Evolutionary conservation across 2,797 vertebrate genomes (phyloP).

Genomic region (Parambassis ranga): DNA sequence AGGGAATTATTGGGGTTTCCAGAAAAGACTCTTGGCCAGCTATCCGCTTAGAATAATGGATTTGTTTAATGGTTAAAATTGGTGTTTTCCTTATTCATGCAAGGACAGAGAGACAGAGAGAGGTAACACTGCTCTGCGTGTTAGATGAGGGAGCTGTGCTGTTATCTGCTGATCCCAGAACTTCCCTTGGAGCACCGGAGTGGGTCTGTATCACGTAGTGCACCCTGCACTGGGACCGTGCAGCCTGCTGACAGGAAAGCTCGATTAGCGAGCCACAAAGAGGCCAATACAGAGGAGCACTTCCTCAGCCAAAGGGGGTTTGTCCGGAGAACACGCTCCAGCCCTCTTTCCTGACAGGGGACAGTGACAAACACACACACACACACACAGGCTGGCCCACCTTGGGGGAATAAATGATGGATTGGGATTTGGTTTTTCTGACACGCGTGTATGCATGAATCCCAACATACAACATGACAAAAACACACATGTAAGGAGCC

Average conservation of each 20-base stretch:
- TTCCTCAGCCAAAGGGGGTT: constrained; percentile 81
- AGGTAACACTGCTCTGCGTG: constrained; percentile 65
- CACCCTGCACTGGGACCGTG: constrained; percentile 62
- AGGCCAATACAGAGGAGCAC: constrained; percentile 82
- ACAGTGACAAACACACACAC: constrained; percentile 73
- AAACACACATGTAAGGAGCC: constrained; percentile 4
- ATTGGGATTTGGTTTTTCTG: constrained; percentile 72
- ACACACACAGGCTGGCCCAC: constrained; percentile 62
- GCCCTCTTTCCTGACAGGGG: constrained; percentile 80
- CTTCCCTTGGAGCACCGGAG: constrained; percentile 89
- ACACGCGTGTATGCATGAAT: constrained; percentile 46
- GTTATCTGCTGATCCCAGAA: constrained; percentile 94
- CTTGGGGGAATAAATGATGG: constrained; percentile 71
- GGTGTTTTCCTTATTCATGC: constrained; percentile 65
- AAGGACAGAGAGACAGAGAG: constrained; percentile 59
- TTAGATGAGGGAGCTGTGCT: constrained; percentile 75
- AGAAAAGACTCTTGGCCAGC: constrained; percentile 30
- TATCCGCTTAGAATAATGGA: constrained; percentile 44
- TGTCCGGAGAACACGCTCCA: constrained; percentile 77
- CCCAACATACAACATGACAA: constrained; percentile 16
- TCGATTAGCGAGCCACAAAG: constrained; percentile 85
- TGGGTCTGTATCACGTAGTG: constrained; percentile 80
- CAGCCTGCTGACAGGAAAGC: constrained; percentile 88
- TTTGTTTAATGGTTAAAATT: constrained; percentile 49
- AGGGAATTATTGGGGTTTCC: constrained; percentile 49